These are phyloP conservation scores for Channa striata DNA, from an alignment of 2,797 vertebrate genomes.

Conservation along the genomic window DNA sequence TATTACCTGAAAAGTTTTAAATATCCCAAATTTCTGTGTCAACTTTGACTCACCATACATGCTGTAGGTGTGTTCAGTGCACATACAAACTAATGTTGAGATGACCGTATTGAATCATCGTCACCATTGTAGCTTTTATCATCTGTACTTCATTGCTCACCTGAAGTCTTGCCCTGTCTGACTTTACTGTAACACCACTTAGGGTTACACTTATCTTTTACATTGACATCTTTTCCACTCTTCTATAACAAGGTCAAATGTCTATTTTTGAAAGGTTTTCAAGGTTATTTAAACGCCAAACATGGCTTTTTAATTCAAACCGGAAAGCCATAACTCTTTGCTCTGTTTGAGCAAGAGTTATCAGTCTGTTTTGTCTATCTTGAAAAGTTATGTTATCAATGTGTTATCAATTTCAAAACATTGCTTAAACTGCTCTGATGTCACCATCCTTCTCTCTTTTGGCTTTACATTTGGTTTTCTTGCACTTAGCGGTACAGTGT, in stretches of 20 bases:
- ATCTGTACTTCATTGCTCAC: too few relatives aligned
- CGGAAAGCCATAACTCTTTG: neutral
- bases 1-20: neutral
- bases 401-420: neutral
- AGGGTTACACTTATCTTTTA: too few relatives aligned
- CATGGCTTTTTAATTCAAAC: constrained; percentile 1
- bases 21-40: neutral
- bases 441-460: neutral
- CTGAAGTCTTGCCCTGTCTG: too few relatives aligned
- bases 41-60: neutral
- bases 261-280: neutral
- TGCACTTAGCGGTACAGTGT: constrained; percentile 9
- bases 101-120: too few relatives aligned
- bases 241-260: neutral
- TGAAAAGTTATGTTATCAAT: neutral
- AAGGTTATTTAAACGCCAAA: constrained; percentile 9
- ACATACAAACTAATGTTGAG: too few relatives aligned
- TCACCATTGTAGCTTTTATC: too few relatives aligned
- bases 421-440: neutral
- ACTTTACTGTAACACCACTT: too few relatives aligned
- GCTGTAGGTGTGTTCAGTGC: neutral
- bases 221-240: too few relatives aligned
- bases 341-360: constrained; percentile 9
- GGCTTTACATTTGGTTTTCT: constrained; percentile 11
- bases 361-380: neutral